These are phyloP conservation scores for Tachysurus fulvidraco DNA, from an alignment of 2,113 vertebrate species.

Conservation along the genomic window DNA sequence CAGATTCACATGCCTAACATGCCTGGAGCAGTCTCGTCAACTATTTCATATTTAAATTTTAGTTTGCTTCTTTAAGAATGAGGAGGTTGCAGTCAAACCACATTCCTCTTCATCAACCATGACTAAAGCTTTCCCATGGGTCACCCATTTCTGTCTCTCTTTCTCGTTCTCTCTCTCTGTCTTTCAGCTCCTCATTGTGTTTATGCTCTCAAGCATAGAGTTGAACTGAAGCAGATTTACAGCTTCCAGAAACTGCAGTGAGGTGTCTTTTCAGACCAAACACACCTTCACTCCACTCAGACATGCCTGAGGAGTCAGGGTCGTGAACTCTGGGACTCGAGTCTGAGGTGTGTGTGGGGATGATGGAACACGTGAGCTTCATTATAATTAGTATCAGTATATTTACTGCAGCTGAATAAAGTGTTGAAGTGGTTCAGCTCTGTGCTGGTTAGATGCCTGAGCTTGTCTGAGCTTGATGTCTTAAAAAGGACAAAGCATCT, in stretches of 20 bases:
- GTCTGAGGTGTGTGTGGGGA: neutral
- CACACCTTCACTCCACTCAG: neutral
- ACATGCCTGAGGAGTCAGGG: neutral
- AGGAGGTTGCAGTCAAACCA: neutral
- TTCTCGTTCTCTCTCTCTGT: neutral
- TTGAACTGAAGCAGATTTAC: neutral
- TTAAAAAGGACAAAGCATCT: neutral
- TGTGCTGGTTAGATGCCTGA: neutral
- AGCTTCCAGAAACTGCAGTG: neutral
- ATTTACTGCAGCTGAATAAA: neutral
- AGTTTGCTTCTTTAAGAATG: neutral
- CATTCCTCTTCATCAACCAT: neutral
- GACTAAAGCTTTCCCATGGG: neutral
- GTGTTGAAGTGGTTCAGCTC: neutral
- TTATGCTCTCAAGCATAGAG: neutral
- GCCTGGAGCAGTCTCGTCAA: neutral
- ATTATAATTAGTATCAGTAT: neutral
- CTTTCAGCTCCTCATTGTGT: neutral
- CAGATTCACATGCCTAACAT: neutral
- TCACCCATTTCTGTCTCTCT: neutral
- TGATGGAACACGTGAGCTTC: neutral
- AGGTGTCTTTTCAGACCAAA: neutral
- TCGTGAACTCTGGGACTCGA: neutral
- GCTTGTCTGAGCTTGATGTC: neutral
- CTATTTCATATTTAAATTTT: neutral